Conservation (phyloP, 2,888 invertebrate species). For the Cosmia pyralina region DNA sequence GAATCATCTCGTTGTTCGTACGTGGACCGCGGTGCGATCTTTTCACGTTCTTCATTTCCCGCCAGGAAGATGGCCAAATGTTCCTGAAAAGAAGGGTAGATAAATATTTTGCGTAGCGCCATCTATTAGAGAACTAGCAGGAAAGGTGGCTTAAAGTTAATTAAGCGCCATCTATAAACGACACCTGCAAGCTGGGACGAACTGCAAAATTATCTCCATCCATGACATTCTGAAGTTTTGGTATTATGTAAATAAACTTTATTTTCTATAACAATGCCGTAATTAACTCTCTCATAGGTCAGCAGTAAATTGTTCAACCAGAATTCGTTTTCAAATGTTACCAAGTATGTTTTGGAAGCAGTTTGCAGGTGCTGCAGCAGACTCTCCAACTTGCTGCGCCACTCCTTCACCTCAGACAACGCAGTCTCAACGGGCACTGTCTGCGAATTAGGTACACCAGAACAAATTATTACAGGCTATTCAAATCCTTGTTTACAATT, state of each 20-base stretch:
- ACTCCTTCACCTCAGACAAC: conserved; percentile 87
- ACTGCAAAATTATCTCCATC: background rate
- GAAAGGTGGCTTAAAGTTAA: background rate
- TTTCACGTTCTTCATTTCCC: conserved; percentile 92
- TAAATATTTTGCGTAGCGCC: conserved; percentile 3
- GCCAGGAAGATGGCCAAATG: conserved; percentile 92
- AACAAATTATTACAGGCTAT: background rate
- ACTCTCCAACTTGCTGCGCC: conserved; percentile 83
- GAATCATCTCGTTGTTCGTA: conserved; percentile 84
- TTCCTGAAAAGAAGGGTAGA: conserved; percentile 84
- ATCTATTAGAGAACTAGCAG: background rate
- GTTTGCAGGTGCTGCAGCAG: conserved; percentile 88
- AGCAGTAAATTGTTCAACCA: background rate
- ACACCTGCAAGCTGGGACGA: background rate
- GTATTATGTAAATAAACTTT: no score
- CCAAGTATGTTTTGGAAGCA: conserved; percentile 88
- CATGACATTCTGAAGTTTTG: background rate
- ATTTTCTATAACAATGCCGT: no score
- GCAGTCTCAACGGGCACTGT: conserved; percentile 91
- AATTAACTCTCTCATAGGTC: no score
- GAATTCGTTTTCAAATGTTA: conserved; percentile 69
- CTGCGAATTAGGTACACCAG: conserved; percentile 75
- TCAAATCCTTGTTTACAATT: background rate
- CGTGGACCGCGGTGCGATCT: conserved; percentile 86
- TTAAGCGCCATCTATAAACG: conserved; percentile 42